Evolutionary conservation across 1,140 invertebrate genomes (phyloP).

Genomic region (Pogonomyrmex barbatus): DNA sequence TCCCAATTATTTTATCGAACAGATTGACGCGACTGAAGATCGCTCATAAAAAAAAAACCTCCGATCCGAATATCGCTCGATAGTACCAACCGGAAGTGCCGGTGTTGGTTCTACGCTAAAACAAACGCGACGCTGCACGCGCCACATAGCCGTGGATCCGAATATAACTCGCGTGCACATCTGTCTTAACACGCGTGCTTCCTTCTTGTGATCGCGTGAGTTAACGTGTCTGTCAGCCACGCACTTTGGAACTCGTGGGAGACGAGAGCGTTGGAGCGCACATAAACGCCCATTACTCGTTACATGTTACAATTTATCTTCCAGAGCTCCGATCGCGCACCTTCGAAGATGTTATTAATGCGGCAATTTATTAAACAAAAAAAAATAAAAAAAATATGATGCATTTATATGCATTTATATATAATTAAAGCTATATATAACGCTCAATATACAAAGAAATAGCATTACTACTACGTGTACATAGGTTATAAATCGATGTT

Average conservation of each 20-base stretch:
- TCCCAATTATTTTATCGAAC: not conserved
- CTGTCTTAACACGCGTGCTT: slow-evolving; percentile 67
- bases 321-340: not conserved
- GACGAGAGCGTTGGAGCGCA: not conserved
- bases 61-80: not conserved
- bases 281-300: slow-evolving; percentile 23
- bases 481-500: not conserved
- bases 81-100: slow-evolving; percentile 65
- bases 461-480: not conserved
- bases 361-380: too few species aligned
- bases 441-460: not conserved
- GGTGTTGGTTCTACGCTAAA: slow-evolving; percentile 69
- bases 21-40: not conserved
- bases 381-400: not conserved
- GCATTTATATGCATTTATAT: not conserved
- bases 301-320: not conserved
- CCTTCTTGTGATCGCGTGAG: slow-evolving; percentile 11
- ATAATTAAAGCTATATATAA: not conserved
- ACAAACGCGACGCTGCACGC: slow-evolving; percentile 49
- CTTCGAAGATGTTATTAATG: slow-evolving; percentile 3
- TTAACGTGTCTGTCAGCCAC: slow-evolving; percentile 27
- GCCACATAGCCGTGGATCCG: slow-evolving; percentile 39
- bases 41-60: not conserved
- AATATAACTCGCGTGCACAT: slow-evolving; percentile 70
- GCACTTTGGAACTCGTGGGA: slow-evolving; percentile 16